phyloP scores from a whole-genome alignment of 1,140 invertebrate genomes.

The Onthophagus taurus region DNA sequence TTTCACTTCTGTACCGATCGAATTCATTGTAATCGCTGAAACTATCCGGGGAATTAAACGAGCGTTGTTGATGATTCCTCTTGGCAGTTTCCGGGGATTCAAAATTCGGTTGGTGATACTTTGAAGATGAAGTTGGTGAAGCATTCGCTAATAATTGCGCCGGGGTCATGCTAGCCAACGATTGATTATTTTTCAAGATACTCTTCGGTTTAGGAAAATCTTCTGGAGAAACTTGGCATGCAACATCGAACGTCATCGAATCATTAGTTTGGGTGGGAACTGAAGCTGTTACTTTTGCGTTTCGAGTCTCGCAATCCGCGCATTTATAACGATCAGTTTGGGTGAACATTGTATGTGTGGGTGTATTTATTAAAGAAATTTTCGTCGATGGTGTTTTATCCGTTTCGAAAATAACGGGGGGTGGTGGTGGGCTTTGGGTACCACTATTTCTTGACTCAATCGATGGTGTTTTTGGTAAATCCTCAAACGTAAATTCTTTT shows the following conservation, averaged over 20 bases:
- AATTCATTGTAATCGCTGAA: too few species aligned
- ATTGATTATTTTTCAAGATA: constrained; percentile 22
- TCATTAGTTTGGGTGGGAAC: constrained; percentile 2
- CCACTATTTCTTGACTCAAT: not conserved
- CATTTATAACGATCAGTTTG: constrained; percentile 13
- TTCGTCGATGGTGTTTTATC: not conserved
- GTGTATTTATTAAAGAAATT: too few species aligned
- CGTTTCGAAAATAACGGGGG: not conserved
- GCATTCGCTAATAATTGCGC: constrained; percentile 28
- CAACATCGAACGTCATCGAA: not conserved
- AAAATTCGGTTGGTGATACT: too few species aligned
- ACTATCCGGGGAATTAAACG: too few species aligned
- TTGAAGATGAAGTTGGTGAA: too few species aligned
- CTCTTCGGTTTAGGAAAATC: constrained; percentile 16
- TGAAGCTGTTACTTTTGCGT: not conserved
- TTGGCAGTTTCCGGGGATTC: too few species aligned
- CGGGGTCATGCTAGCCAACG: constrained; percentile 28
- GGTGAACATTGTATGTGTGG: too few species aligned
- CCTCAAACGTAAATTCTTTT: constrained; percentile 3
- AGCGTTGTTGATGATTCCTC: too few species aligned
- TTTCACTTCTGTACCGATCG: too few species aligned
- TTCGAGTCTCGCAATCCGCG: constrained; percentile 1
- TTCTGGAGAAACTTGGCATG: constrained; percentile 9
- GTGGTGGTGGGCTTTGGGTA: too few species aligned
- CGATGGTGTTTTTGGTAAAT: constrained; percentile 1